Base-by-base conservation (phyloP, 2,888 invertebrate genomes). In the Drosophila multiciliata region DNA sequence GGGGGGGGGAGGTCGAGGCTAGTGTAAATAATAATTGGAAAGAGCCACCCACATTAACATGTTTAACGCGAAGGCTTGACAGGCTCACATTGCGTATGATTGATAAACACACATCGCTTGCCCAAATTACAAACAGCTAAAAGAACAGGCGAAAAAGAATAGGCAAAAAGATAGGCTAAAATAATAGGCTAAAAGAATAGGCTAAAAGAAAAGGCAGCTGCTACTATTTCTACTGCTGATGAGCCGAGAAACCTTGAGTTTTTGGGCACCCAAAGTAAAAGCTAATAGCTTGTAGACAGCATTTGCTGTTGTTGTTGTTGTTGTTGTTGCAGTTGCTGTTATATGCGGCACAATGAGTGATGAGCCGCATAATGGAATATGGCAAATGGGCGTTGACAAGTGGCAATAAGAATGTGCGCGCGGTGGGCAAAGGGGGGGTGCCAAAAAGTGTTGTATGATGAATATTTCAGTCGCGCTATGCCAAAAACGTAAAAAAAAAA, bases 301-400 rank as follows among this genome's bases (percentile, higher is more conserved):
- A 50, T 40, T 54, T 75, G 49, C 64, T 74, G 65, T 70, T 60
- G 42, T 42, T 58, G 53, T 61, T 62, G 33, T 55, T 73, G 50
- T 58, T 38, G 48, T 52, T 35, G n/a, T 20, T 26, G 38, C 38
- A 17, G n/a, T 58, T 57, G 69, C 69, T 75, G 71, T 68, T 64
- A 49, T 67, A 45, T 66, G 54, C 67, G 32, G 62, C 70, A 40
- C 42, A 66, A 74, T 90, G 87, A 90, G 64, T 90, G 88, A 84
- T 84, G 83, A 71, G 90, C 82, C 64, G 66, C 61, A 84, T 89
- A 89, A 89, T 84, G 83, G 88, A 87, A 89, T 84, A 72, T 73
- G 82, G 67, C 82, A 84, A 87, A 82, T 87, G 85, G 73, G 69
- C 85, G 88, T 82, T 79, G 86, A 83, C 83, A 83, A 85, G 68